Percentiles rank a stretch among this genome's conserved stretches.
Evolutionary conservation across 2,113 vertebrate species (phyloP).

Genomic region (Aspidoscelis tigris): DNA sequence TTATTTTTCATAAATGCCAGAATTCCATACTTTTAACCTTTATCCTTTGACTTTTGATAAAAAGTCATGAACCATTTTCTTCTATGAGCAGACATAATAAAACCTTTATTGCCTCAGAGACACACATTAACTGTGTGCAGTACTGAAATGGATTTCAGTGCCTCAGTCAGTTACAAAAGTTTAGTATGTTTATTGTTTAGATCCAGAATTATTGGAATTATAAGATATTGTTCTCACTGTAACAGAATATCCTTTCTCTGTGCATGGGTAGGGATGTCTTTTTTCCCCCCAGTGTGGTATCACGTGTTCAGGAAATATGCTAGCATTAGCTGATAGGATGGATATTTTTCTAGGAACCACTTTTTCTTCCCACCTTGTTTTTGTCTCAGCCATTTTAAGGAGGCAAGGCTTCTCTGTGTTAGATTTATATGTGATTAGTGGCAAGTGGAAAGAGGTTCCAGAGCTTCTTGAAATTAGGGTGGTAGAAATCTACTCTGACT

Average conservation of each 20-base stretch:
- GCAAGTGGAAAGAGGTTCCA: neutral
- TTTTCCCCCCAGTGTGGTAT: neutral
- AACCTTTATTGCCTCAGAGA: too few relatives aligned
- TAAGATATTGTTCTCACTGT: neutral
- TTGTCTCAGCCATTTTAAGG: neutral
- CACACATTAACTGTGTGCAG: too few relatives aligned
- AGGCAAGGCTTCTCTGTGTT: neutral
- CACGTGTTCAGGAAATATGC: neutral
- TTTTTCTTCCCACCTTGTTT: neutral
- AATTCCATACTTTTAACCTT: neutral
- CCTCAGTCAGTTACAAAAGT: neutral
- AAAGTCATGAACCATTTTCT: neutral
- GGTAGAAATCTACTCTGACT: constrained; percentile 26
- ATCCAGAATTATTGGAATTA: neutral
- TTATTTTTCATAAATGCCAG: neutral
- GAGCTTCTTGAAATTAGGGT: neutral
- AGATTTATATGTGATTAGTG: neutral
- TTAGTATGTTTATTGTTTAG: neutral
- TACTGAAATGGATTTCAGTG: neutral
- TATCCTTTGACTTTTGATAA: neutral
- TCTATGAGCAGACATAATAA: neutral
- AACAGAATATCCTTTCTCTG: neutral
- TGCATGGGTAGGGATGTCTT: neutral
- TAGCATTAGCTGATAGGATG: neutral
- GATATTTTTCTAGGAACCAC: neutral